These are phyloP conservation scores for Mus spretus DNA, from an alignment of 2,797 vertebrate species.

Conservation along the genomic window DNA sequence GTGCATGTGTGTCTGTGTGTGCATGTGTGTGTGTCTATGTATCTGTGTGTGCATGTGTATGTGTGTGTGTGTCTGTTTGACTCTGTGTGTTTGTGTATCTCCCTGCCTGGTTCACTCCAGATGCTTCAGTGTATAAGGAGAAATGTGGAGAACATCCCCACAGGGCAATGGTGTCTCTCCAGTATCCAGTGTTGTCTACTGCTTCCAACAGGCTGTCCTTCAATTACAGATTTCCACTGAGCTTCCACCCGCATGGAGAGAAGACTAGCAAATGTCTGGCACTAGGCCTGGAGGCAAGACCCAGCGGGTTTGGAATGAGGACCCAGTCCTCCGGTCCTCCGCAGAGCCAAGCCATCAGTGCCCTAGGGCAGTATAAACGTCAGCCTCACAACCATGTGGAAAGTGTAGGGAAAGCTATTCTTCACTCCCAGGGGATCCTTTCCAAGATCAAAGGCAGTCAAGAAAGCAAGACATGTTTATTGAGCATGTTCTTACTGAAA, in stretches of 20 bases:
- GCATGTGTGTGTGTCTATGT: too few species aligned
- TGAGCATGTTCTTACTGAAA: neutral
- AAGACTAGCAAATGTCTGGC: neutral
- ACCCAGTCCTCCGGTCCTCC: neutral
- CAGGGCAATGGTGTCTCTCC: neutral
- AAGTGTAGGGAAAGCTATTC: neutral
- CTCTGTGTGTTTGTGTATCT: neutral
- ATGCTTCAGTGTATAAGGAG: neutral
- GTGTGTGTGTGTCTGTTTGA: too few species aligned
- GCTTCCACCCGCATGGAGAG: neutral
- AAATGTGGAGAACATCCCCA: neutral
- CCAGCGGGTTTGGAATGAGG: fast-evolving
- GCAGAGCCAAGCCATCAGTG: neutral
- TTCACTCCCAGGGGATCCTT: neutral
- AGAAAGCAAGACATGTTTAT: neutral
- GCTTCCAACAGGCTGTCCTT: neutral
- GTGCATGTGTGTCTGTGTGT: neutral
- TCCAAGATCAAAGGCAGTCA: neutral
- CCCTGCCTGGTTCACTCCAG: neutral
- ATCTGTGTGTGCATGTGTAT: neutral
- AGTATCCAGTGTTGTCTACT: neutral
- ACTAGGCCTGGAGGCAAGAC: neutral
- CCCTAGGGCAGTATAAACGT: neutral
- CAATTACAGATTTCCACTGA: neutral
- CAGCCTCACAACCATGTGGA: neutral